These are phyloP conservation scores for Omphaloscelis lunosa DNA, from an alignment of 2,888 invertebrate genomes.

Conservation along the genomic window DNA sequence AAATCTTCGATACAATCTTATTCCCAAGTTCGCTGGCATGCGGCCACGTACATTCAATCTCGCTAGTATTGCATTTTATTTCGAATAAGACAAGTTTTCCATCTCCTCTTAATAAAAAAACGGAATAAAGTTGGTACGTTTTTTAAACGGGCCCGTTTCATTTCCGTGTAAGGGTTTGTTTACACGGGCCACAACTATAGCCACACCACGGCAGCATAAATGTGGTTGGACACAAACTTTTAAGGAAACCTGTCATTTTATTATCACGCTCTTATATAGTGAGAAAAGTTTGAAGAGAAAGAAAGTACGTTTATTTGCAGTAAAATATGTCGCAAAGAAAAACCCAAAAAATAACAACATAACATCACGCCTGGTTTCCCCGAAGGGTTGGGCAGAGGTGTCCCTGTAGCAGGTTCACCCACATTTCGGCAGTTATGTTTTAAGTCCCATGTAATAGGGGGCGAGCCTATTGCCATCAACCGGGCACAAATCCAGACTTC, in stretches of 20 bases:
- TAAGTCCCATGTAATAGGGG: too few relatives aligned
- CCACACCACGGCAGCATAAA: background rate
- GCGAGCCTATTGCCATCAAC: too few relatives aligned
- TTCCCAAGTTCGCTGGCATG: slow-evolving; percentile 28
- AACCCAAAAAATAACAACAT: too few relatives aligned
- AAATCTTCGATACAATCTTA: slow-evolving; percentile 30
- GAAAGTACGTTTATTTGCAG: too few relatives aligned
- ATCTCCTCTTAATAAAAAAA: slow-evolving; percentile 28
- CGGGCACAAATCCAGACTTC: too few relatives aligned
- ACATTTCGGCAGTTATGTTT: too few relatives aligned
- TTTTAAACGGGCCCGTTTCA: slow-evolving; percentile 18
- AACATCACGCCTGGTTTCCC: too few relatives aligned
- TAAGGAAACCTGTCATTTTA: background rate
- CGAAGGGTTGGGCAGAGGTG: too few relatives aligned
- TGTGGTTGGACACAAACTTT: background rate
- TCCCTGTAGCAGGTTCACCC: too few relatives aligned
- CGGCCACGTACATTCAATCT: slow-evolving; percentile 47
- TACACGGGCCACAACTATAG: background rate
- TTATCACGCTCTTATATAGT: background rate
- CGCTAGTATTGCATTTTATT: slow-evolving; percentile 40
- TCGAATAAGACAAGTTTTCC: slow-evolving; percentile 33
- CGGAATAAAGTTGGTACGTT: slow-evolving; percentile 1
- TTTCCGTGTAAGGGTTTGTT: slow-evolving; percentile 21
- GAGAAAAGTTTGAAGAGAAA: too few relatives aligned
- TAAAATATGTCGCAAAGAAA: too few relatives aligned